A percentile compares a stretch with the other conserved stretches of the same genome.
These are phyloP conservation scores for Stercorarius parasiticus DNA, from an alignment of 2,113 vertebrate species.

Conservation along the genomic window DNA sequence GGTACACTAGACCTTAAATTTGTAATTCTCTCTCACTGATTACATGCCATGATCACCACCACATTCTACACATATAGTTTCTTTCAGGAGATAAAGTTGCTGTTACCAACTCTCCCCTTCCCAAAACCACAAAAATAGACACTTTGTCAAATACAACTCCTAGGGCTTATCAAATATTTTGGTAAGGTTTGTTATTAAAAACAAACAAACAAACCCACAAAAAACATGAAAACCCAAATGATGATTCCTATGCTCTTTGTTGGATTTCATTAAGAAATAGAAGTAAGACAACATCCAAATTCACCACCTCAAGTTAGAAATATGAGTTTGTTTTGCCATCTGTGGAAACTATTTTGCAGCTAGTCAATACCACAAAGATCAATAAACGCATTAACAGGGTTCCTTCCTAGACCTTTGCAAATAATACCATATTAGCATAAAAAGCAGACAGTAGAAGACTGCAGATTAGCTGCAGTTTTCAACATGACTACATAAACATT, in stretches of 20 bases:
- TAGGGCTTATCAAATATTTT: background rate
- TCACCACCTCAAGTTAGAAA: background rate
- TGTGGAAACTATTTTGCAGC: background rate
- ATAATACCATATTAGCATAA: background rate
- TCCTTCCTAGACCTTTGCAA: background rate
- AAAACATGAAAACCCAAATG: background rate
- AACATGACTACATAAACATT: background rate
- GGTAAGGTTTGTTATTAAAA: background rate
- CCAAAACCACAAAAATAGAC: background rate
- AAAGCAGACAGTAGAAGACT: conserved; percentile 5
- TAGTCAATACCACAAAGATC: conserved; percentile 10
- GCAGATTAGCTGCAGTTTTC: background rate
- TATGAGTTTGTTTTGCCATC: background rate
- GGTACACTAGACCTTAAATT: background rate
- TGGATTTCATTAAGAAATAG: background rate
- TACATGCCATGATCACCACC: background rate
- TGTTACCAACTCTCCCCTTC: background rate
- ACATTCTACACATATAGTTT: background rate
- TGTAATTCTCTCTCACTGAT: background rate
- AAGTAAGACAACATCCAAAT: background rate
- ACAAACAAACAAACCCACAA: background rate
- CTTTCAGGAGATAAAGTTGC: background rate
- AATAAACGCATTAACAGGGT: background rate
- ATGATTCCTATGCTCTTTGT: background rate
- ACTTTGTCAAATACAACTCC: background rate